Evolutionary conservation across 2,113 vertebrate genomes (phyloP).

Genomic region (Anolis carolinensis): DNA sequence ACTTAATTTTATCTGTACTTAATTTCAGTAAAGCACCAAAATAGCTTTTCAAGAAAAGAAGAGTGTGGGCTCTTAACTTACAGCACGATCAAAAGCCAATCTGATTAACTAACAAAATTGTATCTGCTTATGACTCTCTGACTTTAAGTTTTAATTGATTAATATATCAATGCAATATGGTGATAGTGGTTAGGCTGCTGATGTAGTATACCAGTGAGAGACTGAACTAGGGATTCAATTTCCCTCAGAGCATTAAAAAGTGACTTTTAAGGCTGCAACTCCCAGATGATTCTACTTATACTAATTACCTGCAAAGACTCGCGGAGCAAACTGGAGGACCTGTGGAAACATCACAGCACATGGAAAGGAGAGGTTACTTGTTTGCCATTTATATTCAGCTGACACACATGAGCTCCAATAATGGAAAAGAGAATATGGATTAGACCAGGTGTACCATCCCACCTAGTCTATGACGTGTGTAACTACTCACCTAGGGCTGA

Average conservation of each 20-base stretch:
- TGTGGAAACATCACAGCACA: too few species aligned
- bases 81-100: background rate
- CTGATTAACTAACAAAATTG: background rate
- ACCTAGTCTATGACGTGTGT: too few species aligned
- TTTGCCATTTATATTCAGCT: too few species aligned
- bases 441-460: background rate
- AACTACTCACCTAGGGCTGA: too few species aligned
- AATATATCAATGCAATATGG: background rate
- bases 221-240: background rate
- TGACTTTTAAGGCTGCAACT: too few species aligned
- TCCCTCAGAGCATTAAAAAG: background rate
- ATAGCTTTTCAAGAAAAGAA: background rate
- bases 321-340: too few species aligned
- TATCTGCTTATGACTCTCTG: background rate
- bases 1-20: background rate
- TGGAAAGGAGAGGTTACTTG: too few species aligned
- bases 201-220: background rate
- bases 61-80: too few species aligned
- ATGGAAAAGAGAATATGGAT: background rate
- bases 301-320: too few species aligned
- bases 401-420: background rate
- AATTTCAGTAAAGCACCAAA: background rate
- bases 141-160: conserved; percentile 8
- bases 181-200: background rate
- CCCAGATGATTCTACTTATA: too few species aligned